Base-by-base conservation (phyloP, 2,888 invertebrate genomes). In the Apeira syringaria region DNA sequence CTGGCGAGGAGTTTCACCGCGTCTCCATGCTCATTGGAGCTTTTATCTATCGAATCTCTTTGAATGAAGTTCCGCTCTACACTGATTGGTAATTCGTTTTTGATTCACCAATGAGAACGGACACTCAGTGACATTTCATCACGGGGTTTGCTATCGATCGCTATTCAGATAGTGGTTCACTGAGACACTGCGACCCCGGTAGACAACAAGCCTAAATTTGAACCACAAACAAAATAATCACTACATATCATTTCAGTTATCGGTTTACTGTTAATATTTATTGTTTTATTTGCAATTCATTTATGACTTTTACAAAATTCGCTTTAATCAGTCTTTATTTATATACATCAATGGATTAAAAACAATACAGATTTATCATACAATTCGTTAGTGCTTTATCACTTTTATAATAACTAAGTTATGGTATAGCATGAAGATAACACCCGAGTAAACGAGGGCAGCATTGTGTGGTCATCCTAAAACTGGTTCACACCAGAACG, bases 251-350 rank as follows among this genome's bases (percentile, higher is more conserved):
- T 12, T 11, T n/a, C 17, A 25, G 22, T 30, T 30, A 35, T 39
- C 26, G 18, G 39, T 35, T 46, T 38, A 50, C 42, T 35, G 42
- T 43, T 43, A 20, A 22, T 53, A 54, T 57, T 56, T 65, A 69
- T 65, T 63, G 56, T 50, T 57, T 62, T 60, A 56, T 50, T 61
- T 56, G 53, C 60, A 49, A 62, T 50, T 54, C 58, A 59, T 60
- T 64, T 57, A 61, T 63, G 57, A 61, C 33, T 56, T 64, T 64
- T 71, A 64, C 64, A 83, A 56, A 86, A 86, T 84, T 86, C 85
- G 85, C 81, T 84, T 83, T 80, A 73, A 78, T 86, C 85, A 86
- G 85, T 86, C 85, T 86, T 85, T 77, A 70, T 47, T 38, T 48
- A 47, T 39, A 15, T 15, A n/a, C n/a, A 34, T 20, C 35, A 11